Evolutionary conservation across 1,140 invertebrate species (phyloP).

Genomic region (Ruditapes philippinarum): DNA sequence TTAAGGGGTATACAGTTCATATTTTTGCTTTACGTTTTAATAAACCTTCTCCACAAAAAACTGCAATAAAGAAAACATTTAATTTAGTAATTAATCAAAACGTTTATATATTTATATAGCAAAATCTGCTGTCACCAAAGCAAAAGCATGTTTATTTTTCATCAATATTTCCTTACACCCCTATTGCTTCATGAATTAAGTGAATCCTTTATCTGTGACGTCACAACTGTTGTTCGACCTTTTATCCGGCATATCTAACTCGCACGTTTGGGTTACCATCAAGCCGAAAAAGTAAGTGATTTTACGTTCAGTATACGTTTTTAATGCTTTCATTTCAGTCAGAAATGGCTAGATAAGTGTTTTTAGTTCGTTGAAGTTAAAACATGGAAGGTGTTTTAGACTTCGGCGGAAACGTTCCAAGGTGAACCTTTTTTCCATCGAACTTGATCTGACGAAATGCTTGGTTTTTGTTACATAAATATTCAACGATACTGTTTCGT

Average conservation of each 20-base stretch:
- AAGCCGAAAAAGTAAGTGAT: background rate
- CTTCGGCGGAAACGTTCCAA: background rate
- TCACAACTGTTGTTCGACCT: constrained; percentile 37
- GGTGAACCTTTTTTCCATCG: background rate
- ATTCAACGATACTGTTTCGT: background rate
- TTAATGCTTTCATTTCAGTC: background rate
- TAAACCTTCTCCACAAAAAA: too few relatives aligned
- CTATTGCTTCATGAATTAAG: background rate
- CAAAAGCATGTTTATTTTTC: too few relatives aligned
- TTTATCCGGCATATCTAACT: background rate
- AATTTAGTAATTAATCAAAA: too few relatives aligned
- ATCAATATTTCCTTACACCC: background rate
- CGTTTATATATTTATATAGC: too few relatives aligned
- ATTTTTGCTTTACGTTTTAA: too few relatives aligned
- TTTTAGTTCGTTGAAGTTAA: too few relatives aligned
- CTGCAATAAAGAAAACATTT: too few relatives aligned
- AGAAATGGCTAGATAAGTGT: too few relatives aligned
- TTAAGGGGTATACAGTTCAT: background rate
- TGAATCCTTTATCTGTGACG: background rate
- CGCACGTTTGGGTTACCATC: background rate
- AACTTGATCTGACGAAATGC: background rate
- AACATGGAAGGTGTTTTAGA: too few relatives aligned
- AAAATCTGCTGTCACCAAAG: too few relatives aligned
- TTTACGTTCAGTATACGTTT: background rate
- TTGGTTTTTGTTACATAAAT: background rate